A percentile compares a stretch with the other conserved stretches of the same genome.
Evolutionary conservation across 1,140 invertebrate genomes (phyloP).

Genomic region (Scaptomyza montana): DNA sequence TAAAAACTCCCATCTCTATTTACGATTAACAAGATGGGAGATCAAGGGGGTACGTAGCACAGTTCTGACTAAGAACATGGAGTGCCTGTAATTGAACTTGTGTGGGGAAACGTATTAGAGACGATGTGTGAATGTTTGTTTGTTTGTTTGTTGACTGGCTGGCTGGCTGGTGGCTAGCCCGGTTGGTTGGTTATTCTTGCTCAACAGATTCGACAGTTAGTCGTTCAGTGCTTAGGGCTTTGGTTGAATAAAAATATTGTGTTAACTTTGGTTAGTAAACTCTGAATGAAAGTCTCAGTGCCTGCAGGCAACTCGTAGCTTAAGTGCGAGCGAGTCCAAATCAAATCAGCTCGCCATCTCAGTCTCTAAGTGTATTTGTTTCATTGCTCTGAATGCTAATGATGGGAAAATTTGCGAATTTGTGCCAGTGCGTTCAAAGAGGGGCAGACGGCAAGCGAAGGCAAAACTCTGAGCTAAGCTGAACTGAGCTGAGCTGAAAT

Average conservation of each 20-base stretch:
- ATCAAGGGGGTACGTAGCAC: neutral
- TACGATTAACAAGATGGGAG: neutral
- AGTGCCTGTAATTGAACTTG: constrained; percentile 76
- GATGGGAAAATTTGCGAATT: constrained; percentile 82
- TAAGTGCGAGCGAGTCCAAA: constrained; percentile 25
- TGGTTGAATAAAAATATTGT: constrained; percentile 80
- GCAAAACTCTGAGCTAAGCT: neutral
- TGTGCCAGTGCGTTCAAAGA: constrained; percentile 48
- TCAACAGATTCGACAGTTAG: constrained; percentile 23
- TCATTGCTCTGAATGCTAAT: constrained; percentile 82
- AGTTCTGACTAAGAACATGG: constrained; percentile 14
- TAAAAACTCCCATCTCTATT: constrained; percentile 17
- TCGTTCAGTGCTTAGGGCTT: constrained; percentile 55
- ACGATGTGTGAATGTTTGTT: constrained; percentile 70
- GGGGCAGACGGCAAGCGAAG: neutral
- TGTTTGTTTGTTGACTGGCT: constrained; percentile 28
- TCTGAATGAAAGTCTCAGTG: constrained; percentile 26
- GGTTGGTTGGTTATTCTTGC: neutral
- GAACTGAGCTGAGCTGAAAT: constrained; percentile 61
- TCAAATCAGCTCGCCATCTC: constrained; percentile 33
- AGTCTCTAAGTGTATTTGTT: constrained; percentile 76
- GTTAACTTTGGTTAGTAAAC: constrained; percentile 68
- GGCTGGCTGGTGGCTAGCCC: neutral
- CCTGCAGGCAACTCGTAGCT: constrained; percentile 9
- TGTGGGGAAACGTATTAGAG: constrained; percentile 73